Conservation (phyloP, 1,140 invertebrate species). For the Anastatus disparis region DNA sequence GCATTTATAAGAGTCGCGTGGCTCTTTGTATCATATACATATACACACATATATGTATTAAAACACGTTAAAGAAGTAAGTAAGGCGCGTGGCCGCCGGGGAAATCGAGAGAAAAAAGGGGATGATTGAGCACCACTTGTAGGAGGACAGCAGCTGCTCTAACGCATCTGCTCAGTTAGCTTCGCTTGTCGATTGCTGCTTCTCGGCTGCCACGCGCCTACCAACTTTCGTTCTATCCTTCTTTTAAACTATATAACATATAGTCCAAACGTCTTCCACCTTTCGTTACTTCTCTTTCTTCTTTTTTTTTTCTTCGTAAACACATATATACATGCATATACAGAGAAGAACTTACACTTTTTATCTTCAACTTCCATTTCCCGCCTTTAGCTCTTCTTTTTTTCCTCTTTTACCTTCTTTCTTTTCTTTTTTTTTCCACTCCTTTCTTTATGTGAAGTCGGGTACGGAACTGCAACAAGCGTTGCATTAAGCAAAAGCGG, state of each 20-base stretch:
- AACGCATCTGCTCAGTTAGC: constrained; percentile 65
- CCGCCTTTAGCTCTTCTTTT: constrained; percentile 2
- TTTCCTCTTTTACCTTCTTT: too few relatives aligned
- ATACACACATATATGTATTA: too few relatives aligned
- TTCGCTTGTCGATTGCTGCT: constrained; percentile 58
- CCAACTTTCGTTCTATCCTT: constrained; percentile 28
- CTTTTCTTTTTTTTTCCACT: too few relatives aligned
- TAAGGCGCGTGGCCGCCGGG: neutral
- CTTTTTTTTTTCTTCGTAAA: too few relatives aligned
- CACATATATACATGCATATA: neutral
- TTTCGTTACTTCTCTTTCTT: too few relatives aligned
- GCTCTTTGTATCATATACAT: too few relatives aligned
- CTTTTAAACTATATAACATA: too few relatives aligned
- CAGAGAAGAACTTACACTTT: neutral
- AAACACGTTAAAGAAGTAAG: neutral
- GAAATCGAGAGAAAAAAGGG: constrained; percentile 42
- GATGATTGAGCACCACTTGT: constrained; percentile 67
- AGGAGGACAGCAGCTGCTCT: constrained; percentile 66
- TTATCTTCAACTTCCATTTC: constrained; percentile 15
- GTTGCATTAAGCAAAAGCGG: too few relatives aligned
- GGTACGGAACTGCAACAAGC: too few relatives aligned
- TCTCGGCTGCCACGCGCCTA: constrained; percentile 55
- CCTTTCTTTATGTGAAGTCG: too few relatives aligned
- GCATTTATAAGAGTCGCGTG: neutral
- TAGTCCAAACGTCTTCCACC: too few relatives aligned